A percentile compares a stretch with the other conserved stretches of the same genome.
Conservation (phyloP, 35 echinoderm and acorn worm species). For the Patiria miniata region DNA sequence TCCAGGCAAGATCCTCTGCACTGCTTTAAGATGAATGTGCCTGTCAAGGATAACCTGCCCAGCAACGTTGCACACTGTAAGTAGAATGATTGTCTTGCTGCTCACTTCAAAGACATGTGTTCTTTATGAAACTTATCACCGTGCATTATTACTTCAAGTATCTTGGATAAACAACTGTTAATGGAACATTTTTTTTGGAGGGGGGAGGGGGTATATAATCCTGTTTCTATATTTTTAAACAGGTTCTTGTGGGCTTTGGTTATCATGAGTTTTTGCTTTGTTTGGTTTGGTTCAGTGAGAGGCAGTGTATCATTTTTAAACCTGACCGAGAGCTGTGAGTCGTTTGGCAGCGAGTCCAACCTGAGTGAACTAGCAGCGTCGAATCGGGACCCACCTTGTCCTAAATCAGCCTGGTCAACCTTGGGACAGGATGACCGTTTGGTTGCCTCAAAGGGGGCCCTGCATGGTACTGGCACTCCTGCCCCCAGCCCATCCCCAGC, state of each 20-base stretch:
- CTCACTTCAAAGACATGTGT: too few species aligned
- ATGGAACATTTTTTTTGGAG: too few species aligned
- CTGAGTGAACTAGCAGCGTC: background rate
- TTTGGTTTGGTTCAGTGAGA: background rate
- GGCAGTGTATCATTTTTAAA: slow-evolving; percentile 29
- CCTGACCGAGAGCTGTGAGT: slow-evolving; percentile 47
- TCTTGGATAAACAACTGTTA: too few species aligned
- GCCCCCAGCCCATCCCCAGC: slow-evolving; percentile 32
- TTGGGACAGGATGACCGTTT: background rate
- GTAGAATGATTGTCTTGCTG: too few species aligned
- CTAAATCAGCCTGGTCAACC: background rate
- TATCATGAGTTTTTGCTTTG: background rate
- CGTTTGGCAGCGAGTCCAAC: slow-evolving; percentile 6
- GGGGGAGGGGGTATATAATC: too few species aligned
- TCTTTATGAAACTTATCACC: too few species aligned
- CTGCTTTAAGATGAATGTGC: slow-evolving; percentile 60
- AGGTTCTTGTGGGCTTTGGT: background rate
- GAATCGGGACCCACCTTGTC: background rate
- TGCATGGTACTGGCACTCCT: background rate
- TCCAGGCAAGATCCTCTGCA: slow-evolving; percentile 69
- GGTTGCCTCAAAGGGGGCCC: background rate
- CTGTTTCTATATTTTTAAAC: too few species aligned
- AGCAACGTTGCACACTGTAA: slow-evolving; percentile 15
- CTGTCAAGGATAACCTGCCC: slow-evolving; percentile 22
- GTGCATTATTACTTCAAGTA: too few species aligned